Conservation (phyloP, 2,888 invertebrate genomes). For the Stramonita haemastoma region DNA sequence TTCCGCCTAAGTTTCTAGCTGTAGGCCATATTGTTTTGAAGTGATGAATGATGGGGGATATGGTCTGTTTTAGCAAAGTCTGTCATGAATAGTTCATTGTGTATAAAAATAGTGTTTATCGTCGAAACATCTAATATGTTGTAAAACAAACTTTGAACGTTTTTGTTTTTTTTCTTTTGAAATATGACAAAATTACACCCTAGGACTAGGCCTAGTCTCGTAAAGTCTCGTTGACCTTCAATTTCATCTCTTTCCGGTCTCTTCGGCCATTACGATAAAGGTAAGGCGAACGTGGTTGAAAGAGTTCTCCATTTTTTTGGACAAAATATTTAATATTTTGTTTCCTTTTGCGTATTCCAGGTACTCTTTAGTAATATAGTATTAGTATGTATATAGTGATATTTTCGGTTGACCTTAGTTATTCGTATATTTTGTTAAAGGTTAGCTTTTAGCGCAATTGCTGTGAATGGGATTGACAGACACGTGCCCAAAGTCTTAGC, state of each 20-base stretch:
- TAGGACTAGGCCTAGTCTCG: neutral
- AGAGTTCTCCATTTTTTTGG: neutral
- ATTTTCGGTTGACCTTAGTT: too few relatives aligned
- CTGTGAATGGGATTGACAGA: too few relatives aligned
- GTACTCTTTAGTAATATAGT: too few relatives aligned
- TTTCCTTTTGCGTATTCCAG: too few relatives aligned
- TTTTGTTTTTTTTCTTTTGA: neutral
- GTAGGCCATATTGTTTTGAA: slow-evolving; percentile 55
- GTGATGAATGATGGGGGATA: slow-evolving; percentile 48
- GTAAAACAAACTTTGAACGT: neutral
- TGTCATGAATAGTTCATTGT: neutral
- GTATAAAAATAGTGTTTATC: neutral
- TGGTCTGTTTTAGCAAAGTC: neutral
- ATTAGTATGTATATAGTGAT: too few relatives aligned
- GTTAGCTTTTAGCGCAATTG: too few relatives aligned
- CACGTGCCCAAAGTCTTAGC: too few relatives aligned
- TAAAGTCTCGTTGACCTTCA: slow-evolving; percentile 12
- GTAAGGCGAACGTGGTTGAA: neutral
- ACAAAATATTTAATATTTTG: neutral
- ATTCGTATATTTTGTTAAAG: too few relatives aligned
- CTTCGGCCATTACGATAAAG: neutral
- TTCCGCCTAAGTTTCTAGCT: slow-evolving; percentile 30
- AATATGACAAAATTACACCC: too few relatives aligned
- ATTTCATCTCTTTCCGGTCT: slow-evolving; percentile 10
- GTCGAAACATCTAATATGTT: neutral